These are phyloP conservation scores for Sebastes itinus DNA, from an alignment of 2,797 vertebrate species.

Conservation along the genomic window DNA sequence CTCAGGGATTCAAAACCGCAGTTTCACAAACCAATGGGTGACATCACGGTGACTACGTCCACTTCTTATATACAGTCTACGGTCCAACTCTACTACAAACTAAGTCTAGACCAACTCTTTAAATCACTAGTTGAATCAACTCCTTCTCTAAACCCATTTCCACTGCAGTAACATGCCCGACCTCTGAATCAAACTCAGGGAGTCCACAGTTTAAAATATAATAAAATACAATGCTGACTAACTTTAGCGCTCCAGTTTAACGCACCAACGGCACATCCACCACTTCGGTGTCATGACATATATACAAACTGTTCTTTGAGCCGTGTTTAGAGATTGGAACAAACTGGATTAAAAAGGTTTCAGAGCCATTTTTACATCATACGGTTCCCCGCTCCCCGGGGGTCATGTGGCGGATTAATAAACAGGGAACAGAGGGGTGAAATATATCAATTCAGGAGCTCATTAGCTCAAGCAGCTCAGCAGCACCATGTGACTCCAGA, in stretches of 20 bases:
- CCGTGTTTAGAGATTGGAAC: background rate
- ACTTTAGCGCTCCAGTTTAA: no score
- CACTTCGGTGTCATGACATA: background rate
- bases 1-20: no score
- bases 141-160: background rate
- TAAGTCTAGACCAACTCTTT: no score
- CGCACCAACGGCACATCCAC: background rate
- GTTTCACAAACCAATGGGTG: no score
- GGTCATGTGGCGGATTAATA: background rate
- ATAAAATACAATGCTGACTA: background rate
- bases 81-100: no score
- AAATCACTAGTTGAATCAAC: background rate
- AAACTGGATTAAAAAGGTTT: background rate
- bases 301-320: background rate
- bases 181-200: no score
- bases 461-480: background rate
- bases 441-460: background rate
- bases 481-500: background rate
- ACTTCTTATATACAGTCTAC: no score
- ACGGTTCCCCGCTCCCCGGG: no score
- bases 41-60: no score
- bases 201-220: background rate
- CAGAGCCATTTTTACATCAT: background rate
- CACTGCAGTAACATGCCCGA: background rate
- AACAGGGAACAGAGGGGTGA: no score